phyloP scores from a whole-genome alignment of 2,797 vertebrate species.

The Decapterus maruadsi region DNA sequence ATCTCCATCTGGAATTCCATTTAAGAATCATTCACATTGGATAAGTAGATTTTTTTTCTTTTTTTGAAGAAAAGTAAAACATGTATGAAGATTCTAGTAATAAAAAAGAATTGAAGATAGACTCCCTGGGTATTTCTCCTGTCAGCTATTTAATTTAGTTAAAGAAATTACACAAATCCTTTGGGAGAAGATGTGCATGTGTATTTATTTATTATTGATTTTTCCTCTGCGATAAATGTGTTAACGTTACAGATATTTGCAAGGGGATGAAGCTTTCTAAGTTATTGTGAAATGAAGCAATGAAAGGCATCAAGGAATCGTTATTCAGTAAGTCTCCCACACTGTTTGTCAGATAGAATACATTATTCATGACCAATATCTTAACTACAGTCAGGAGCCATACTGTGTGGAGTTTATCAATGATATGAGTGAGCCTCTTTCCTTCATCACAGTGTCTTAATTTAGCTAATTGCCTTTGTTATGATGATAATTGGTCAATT shows the following conservation, averaged over 20 bases:
- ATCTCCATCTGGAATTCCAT: slow-evolving; percentile 88
- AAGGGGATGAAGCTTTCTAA: slow-evolving; percentile 87
- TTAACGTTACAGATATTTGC: slow-evolving; percentile 94
- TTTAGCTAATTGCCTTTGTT: slow-evolving; percentile 72
- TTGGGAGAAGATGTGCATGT: slow-evolving; percentile 88
- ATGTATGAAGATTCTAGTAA: slow-evolving; percentile 90
- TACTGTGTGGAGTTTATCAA: slow-evolving; percentile 65
- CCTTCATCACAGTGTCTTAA: slow-evolving; percentile 64
- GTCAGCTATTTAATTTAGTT: slow-evolving; percentile 95
- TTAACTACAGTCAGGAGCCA: slow-evolving; percentile 69
- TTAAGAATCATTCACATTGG: slow-evolving; percentile 92
- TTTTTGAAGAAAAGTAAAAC: slow-evolving; percentile 75
- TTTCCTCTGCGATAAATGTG: slow-evolving; percentile 84
- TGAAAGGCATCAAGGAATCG: slow-evolving; percentile 76
- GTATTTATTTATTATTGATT: slow-evolving; percentile 99
- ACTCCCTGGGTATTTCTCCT: slow-evolving; percentile 89
- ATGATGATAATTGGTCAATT: slow-evolving; percentile 56
- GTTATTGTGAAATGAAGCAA: slow-evolving; percentile 81
- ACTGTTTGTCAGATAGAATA: slow-evolving; percentile 79
- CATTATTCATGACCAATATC: slow-evolving; percentile 79
- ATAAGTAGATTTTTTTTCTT: slow-evolving; percentile 87
- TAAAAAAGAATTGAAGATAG: slow-evolving; percentile 90
- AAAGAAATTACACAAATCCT: slow-evolving; percentile 91
- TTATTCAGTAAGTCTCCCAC: slow-evolving; percentile 71
- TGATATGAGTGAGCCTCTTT: slow-evolving; percentile 67